These are phyloP conservation scores for Siderastrea radians DNA, from an alignment of 92 coral and sea anemone species.

Conservation along the genomic window DNA sequence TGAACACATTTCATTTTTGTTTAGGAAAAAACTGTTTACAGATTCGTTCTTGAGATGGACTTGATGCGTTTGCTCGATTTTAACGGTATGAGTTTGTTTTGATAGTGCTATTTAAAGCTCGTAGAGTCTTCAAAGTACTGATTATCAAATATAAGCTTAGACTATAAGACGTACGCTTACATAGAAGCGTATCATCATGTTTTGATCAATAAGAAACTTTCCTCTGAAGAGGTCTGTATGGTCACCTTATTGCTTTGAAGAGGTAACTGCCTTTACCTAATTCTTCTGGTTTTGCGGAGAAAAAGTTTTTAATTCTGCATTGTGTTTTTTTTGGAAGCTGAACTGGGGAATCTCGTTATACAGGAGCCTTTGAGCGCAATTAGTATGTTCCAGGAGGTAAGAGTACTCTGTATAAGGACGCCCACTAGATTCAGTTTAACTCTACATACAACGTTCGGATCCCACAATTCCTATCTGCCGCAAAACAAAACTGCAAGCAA, in stretches of 20 bases:
- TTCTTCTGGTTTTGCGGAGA: background rate
- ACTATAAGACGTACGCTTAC: no score
- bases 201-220: no score
- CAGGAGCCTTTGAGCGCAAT: conserved; percentile 73
- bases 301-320: background rate
- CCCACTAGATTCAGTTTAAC: no score
- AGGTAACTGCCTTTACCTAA: no score
- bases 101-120: background rate
- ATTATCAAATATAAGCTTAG: no score
- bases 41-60: conserved; percentile 81
- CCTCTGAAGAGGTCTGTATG: no score
- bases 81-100: conserved; percentile 73
- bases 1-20: background rate
- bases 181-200: no score
- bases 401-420: background rate
- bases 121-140: background rate
- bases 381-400: conserved; percentile 88
- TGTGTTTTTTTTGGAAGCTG: conserved; percentile 52
- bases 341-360: conserved; percentile 84
- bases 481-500: no score
- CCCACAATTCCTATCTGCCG: no score
- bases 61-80: conserved; percentile 82
- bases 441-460: no score
- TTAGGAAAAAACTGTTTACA: conserved; percentile 84
- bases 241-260: background rate